Evolutionary conservation across 2,113 vertebrate genomes (phyloP), one percentile per base, ranked within the genome.

Genomic region (Dascyllus trimaculatus): DNA sequence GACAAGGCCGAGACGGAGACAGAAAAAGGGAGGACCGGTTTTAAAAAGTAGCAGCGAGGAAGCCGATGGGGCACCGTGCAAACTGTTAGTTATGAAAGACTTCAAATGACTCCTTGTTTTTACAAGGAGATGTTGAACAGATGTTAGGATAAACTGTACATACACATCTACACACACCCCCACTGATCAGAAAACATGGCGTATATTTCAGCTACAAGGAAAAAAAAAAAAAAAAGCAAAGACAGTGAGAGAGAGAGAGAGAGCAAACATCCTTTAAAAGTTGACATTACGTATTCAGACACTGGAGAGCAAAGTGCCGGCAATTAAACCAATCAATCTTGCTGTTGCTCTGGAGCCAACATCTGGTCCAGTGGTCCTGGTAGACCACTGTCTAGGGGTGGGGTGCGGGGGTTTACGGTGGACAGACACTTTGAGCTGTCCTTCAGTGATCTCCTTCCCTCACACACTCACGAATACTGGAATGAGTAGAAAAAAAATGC

Each of bases 301-400:
- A 95, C 96, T 95, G 95, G 95, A 96, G 97, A 93, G 96, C 94
- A 96, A 97, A 97, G 95, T 95, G 95, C 93, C 88, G 93, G 95
- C 97, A 97, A 97, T 99, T 98, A 99, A 98, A 97, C 96, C 95
- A 96, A 98, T 98, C 97, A 97, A 97, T 99, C 97, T 97, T 97
- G 93, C 91, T 89, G 82, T 88, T 95, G 94, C 95, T 96, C 94
- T 91, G 95, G 93, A 96, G 93, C 91, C 95, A 97, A 97, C 97
- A 98, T 97, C 97, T 98, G 97, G 96, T 96, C 96, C 96, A 95
- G 95, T 94, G 95, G 96, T 96, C 96, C 95, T 95, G 93, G 92
- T 93, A 92, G 95, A 95, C 95, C 95, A 90, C 93, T 82, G 87
- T 81, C 79, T 84, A 58, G 71, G 53, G 67, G 76, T 67, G 65